Evolutionary conservation across 2,797 vertebrate species (phyloP), one percentile per base, ranked within the genome.

Genomic region (Botia almorhae): DNA sequence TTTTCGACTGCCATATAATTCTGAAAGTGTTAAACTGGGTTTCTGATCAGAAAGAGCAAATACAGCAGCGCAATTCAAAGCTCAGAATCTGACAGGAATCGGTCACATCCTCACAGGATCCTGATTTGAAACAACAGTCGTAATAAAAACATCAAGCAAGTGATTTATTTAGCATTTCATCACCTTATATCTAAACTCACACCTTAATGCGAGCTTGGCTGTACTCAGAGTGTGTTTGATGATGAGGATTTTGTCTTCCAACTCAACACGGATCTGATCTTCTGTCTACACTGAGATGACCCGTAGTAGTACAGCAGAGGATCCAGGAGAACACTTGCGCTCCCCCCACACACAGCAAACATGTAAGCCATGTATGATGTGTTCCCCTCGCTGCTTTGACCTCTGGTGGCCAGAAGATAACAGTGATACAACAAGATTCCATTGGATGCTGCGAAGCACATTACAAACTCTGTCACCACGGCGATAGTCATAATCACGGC

Each of bases 261-360:
- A 19, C 82, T 91, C 51, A 97, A 88, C 36, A 92, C 69, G 8
- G 79, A 89, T 50, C 81, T 87, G 4, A 98, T 89, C 74, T 96
- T 88, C 36, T 86, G 92, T 90, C 96, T 95, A 91, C 95, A 98
- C 82, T 97, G 95, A 0, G 95, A 97, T 3, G 97, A 98, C 3
- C 95, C 96, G 0, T 95, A 97, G 85, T 96, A 98, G 87, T 98
- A 98, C 84, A 98, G 88, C 58, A 98, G 70, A 2, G 97, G 97
- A 19, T 98, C 97, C 33, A 98, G 89, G 78, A 96, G 93, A 77
- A 96, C 96, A 91, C 93, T 98, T 60, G 96, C 0, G 50, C 96
- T 98, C 64, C 96, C 96, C 83, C 97, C 50, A 51, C 96, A 97
- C 88, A 95, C 78, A 43, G 92, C 95, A 17, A 98, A 86, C 58